Evolutionary conservation across 2,797 vertebrate genomes (phyloP).

Genomic region (Sebastes nivosus): DNA sequence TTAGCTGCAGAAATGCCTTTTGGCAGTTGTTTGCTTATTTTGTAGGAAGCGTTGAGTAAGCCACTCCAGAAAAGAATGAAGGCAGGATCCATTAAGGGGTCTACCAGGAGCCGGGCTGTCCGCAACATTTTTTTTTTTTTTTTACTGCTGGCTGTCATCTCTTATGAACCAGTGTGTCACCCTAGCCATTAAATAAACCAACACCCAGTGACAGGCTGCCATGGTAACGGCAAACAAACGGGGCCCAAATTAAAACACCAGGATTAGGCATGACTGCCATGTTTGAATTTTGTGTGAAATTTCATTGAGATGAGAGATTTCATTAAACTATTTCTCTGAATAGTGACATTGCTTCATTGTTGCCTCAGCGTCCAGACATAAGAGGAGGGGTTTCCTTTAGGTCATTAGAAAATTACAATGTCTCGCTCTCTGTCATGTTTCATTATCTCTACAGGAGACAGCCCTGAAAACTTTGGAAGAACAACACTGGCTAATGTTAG

Average conservation of each 20-base stretch:
- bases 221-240: slow-evolving; percentile 68
- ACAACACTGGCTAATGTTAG: slow-evolving; percentile 95
- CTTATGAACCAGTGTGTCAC: slow-evolving; percentile 61
- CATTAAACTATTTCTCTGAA: slow-evolving; percentile 43
- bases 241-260: slow-evolving; percentile 37
- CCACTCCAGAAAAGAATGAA: slow-evolving; percentile 52
- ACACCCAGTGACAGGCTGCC: slow-evolving; percentile 43
- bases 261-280: slow-evolving; percentile 20
- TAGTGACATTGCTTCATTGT: slow-evolving; percentile 46
- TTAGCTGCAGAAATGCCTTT: slow-evolving; percentile 46
- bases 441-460: slow-evolving; percentile 85
- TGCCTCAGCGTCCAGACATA: slow-evolving; percentile 36
- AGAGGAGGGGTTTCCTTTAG: slow-evolving; percentile 37
- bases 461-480: slow-evolving; percentile 92
- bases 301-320: slow-evolving; percentile 38
- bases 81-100: slow-evolving; percentile 47
- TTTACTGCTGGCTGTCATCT: slow-evolving; percentile 63
- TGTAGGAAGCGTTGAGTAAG: slow-evolving; percentile 59
- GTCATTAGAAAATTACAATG: slow-evolving; percentile 35
- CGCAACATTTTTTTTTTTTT: slow-evolving; percentile 54
- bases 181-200: slow-evolving; percentile 58
- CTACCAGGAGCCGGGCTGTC: slow-evolving; percentile 33
- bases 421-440: slow-evolving; percentile 57
- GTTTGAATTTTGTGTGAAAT: slow-evolving; percentile 40
- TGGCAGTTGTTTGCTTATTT: slow-evolving; percentile 60